Percentiles rank a stretch among this genome's conserved stretches.
These are phyloP conservation scores for Eulemur rufifrons DNA, from an alignment of 2,113 vertebrate genomes.

Conservation along the genomic window DNA sequence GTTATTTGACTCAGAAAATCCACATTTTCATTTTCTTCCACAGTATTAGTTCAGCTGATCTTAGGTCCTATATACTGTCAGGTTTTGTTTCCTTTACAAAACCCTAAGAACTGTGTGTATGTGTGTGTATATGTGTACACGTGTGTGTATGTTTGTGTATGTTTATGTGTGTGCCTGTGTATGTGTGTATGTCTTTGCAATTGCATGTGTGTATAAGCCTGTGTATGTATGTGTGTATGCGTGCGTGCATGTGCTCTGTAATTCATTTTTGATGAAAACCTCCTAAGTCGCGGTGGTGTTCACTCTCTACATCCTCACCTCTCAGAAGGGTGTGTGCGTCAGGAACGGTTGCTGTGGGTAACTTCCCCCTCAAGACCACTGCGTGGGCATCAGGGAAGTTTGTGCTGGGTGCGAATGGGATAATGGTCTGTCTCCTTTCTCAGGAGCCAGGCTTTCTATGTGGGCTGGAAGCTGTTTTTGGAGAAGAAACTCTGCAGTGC, in stretches of 20 bases:
- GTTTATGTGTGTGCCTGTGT: not conserved
- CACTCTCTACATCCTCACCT: not conserved
- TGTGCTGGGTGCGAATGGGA: not conserved
- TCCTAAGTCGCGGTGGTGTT: not conserved
- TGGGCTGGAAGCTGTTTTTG: not conserved
- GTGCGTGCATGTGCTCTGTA: not conserved
- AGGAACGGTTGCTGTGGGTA: not conserved
- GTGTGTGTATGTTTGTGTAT: not conserved
- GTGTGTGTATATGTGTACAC: not conserved
- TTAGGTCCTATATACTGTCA: not conserved
- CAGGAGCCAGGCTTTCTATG: not conserved
- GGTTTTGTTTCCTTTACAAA: not conserved
- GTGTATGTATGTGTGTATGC: not conserved
- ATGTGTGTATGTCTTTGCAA: not conserved
- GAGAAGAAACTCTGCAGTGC: not conserved
- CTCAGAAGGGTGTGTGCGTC: not conserved
- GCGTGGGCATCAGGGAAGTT: not conserved
- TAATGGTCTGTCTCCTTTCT: not conserved
- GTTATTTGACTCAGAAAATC: conserved; percentile 49
- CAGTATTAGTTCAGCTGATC: not conserved
- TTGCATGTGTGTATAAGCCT: not conserved
- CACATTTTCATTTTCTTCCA: conserved; percentile 38
- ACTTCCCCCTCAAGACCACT: too few relatives aligned
- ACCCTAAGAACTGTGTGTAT: not conserved
- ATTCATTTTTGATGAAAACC: not conserved